Base-by-base conservation (phyloP, 2,888 invertebrate species). In the Agrochola macilenta region DNA sequence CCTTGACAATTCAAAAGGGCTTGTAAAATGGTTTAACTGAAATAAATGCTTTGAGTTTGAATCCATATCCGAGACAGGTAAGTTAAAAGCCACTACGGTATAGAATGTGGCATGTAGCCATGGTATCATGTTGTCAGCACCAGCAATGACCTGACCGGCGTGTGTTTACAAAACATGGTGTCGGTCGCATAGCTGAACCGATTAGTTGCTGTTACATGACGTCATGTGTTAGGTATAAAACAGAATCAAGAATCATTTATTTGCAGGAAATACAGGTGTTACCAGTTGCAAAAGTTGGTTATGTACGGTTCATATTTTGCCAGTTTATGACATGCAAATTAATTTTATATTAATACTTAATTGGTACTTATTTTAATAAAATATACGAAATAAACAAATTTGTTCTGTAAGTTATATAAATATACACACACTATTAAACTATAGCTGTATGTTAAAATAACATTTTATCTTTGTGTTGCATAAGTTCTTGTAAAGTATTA, bases 121-220 rank as follows among this genome's bases (percentile, higher is more conserved):
- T 26, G 35, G 26, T 65, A n/a, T 68, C 43, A 58, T 66, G 68
- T 73, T 79, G 75, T 69, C 57, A 63, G 49, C 46, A 8, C 39
- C 23, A 52, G 20, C 52, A 7, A 49, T 60, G 61, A 39, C 69
- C 71, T 23, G 58, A 70, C 58, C 69, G 71, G 39, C 35, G 3
- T 5, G n/a, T 83, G 81, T 83, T 84, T 83, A 77, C 54, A 74
- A 63, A 83, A 83, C 57, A 83, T 8, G 76, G 81, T 74, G 83
- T 71, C 84, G 72, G 54, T 83, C 77, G 73, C 76, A 61, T 65
- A 75, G 60, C 79, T 54, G 9, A 17, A 30, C 49, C 69, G 49
- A 20, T 46, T 54, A 49, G 43, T 54, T 68, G 68, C 35, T 60
- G 54, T 43, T 35, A 23, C 30, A 30, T 73, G 52, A 81, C 70